phyloP scores from a whole-genome alignment of 2,797 vertebrate species.

The Sebastes kiyomatsui region DNA sequence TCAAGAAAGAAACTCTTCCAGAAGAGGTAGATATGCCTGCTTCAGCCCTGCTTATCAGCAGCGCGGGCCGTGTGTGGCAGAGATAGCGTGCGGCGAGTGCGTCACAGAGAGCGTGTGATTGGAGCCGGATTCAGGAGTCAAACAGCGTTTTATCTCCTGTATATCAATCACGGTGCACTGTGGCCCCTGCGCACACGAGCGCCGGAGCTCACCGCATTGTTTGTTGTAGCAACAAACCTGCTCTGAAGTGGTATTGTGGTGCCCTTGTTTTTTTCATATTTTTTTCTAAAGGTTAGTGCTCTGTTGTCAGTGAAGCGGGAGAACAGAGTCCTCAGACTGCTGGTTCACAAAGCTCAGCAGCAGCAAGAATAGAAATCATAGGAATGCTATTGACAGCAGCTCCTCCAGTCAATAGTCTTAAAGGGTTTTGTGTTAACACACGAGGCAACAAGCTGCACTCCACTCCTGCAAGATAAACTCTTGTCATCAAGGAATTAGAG shows the following conservation, averaged over 20 bases:
- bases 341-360: conserved; percentile 21
- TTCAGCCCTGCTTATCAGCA: conserved; percentile 61
- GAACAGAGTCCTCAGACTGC: conserved; percentile 38
- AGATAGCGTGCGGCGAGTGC: conserved; percentile 63
- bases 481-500: conserved; percentile 72
- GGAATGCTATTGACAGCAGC: conserved; percentile 44
- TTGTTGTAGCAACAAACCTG: conserved; percentile 69
- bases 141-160: conserved; percentile 70
- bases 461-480: conserved; percentile 68
- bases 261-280: conserved; percentile 30
- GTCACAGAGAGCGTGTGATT: conserved; percentile 67
- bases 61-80: conserved; percentile 44
- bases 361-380: conserved; percentile 44
- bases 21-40: conserved; percentile 51
- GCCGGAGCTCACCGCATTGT: conserved; percentile 48
- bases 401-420: conserved; percentile 50
- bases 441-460: conserved; percentile 33
- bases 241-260: conserved; percentile 55
- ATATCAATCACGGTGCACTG: conserved; percentile 66
- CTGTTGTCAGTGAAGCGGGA: conserved; percentile 43
- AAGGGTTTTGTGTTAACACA: conserved; percentile 54
- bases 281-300: conserved; percentile 50
- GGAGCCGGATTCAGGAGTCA: conserved; percentile 66
- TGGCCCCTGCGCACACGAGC: conserved; percentile 36
- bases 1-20: conserved; percentile 52